Percentiles rank a stretch among this genome's conserved stretches.
These are phyloP conservation scores for Danaus chrysippus DNA, from an alignment of 2,888 invertebrate genomes.

Conservation along the genomic window DNA sequence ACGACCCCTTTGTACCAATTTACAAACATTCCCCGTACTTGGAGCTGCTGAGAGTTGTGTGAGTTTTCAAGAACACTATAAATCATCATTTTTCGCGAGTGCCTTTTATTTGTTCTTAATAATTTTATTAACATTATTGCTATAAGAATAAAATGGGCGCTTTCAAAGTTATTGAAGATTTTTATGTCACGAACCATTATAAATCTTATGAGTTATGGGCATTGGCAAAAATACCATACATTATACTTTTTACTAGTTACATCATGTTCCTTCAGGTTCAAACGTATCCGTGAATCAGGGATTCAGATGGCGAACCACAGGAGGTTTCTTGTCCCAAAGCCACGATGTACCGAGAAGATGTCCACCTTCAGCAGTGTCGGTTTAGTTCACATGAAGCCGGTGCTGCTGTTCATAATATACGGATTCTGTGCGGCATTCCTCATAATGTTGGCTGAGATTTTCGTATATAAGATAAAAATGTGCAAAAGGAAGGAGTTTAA, in stretches of 20 bases:
- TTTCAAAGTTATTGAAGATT: too few species aligned
- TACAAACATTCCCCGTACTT: slow-evolving; percentile 58
- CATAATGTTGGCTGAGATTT: slow-evolving; percentile 43
- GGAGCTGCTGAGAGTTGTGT: slow-evolving; percentile 59
- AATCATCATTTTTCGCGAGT: too few species aligned
- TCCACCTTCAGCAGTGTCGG: slow-evolving; percentile 72
- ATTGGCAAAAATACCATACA: background rate
- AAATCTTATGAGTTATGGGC: too few species aligned
- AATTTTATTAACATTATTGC: too few species aligned
- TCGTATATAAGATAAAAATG: slow-evolving; percentile 44
- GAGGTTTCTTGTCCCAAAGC: slow-evolving; percentile 50
- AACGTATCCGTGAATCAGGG: slow-evolving; percentile 78
- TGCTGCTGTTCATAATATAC: slow-evolving; percentile 61
- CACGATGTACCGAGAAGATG: slow-evolving; percentile 45
- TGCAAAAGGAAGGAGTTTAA: background rate
- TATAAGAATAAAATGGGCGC: too few species aligned
- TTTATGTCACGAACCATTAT: too few species aligned
- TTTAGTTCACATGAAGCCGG: slow-evolving; percentile 63
- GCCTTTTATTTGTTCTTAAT: too few species aligned
- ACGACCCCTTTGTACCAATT: slow-evolving; percentile 51
- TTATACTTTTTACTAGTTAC: background rate
- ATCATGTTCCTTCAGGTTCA: slow-evolving; percentile 54
- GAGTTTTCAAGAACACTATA: slow-evolving; percentile 29
- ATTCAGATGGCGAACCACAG: slow-evolving; percentile 55
- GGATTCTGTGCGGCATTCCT: slow-evolving; percentile 51